A percentile compares a stretch with the other conserved stretches of the same genome.
These are phyloP conservation scores for Hypsibius dujardini DNA, from an alignment of 1,140 invertebrate genomes.

Conservation along the genomic window DNA sequence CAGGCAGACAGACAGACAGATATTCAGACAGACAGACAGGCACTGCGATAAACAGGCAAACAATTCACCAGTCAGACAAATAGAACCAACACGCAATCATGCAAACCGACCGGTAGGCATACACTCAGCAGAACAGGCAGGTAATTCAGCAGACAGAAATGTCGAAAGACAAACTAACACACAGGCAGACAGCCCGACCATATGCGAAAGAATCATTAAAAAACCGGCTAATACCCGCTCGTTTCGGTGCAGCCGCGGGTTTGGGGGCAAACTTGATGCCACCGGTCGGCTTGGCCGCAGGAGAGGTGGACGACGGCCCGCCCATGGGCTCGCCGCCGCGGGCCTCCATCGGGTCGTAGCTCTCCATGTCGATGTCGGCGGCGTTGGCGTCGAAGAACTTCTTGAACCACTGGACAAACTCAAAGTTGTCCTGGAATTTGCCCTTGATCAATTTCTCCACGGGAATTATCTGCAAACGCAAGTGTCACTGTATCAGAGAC, in stretches of 20 bases:
- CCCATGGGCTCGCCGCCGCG: constrained; percentile 55
- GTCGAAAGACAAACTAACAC: neutral
- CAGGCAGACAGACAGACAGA: too few species aligned
- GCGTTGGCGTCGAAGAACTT: constrained; percentile 84
- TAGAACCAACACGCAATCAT: neutral
- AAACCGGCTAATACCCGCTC: neutral
- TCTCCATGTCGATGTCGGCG: constrained; percentile 61
- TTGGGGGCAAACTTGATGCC: neutral
- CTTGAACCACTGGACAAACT: constrained; percentile 99
- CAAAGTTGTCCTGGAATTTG: constrained; percentile 98
- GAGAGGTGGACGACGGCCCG: constrained; percentile 32
- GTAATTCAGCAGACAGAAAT: constrained; percentile 47
- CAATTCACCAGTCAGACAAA: too few species aligned
- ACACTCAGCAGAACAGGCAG: constrained; percentile 48
- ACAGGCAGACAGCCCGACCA: neutral
- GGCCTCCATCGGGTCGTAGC: constrained; percentile 75
- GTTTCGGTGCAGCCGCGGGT: neutral
- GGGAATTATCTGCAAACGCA: constrained; percentile 63
- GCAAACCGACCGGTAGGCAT: constrained; percentile 13
- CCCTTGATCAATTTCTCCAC: constrained; percentile 94
- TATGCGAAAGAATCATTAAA: too few species aligned
- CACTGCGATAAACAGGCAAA: too few species aligned
- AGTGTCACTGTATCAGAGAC: constrained; percentile 16
- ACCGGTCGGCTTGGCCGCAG: constrained; percentile 23
- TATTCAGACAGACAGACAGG: too few species aligned